Base-by-base conservation (phyloP, 2,113 vertebrate genomes). In the Trochalopteron elliotii region DNA sequence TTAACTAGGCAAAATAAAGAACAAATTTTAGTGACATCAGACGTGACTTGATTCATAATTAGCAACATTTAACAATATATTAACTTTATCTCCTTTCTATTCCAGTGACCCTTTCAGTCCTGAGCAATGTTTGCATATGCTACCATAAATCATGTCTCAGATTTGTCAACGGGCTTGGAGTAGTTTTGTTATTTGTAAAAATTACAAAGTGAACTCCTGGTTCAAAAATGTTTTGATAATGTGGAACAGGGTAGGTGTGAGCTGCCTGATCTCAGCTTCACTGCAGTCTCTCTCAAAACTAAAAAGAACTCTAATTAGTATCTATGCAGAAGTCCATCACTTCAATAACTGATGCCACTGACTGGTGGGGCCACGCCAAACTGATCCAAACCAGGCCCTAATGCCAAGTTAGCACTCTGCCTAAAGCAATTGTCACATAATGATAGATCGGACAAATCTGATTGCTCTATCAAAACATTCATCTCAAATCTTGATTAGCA, bases 401-500 rank as follows among this genome's bases (percentile, higher is more conserved):
- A 88, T 84, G 98, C 98, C 98, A 98, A 97, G 97, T 97, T 93
- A 93, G 82, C 97, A 97, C 97, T 98, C 97, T 82, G 98, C 98
- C 98, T 56, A 79, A 94, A 98, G 98, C 98, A 35, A 97, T 98
- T 99, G 98, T 98, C 99, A 99, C 77, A 94, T 75, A 96, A 97
- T 98, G 98, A 99, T 82, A 98, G 98, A 99, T 98, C 98, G 98
- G 98, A 98, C 96, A 98, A 98, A 98, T 98, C 98, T 98, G 99
- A 99, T 97, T 98, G 98, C 98, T 99, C 98, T 99, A 99, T 99
- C 98, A 98, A 98, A 98, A 99, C 98, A 98, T 98, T 98, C 97
- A 99, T 99, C 98, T 99, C 98, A 97, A 98, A 99, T 99, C 98
- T 98, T 99, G 98, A 99, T 99, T 98, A 99, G 98, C 97, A 98